A percentile compares a stretch with the other conserved stretches of the same genome.
These are phyloP conservation scores for Dynastes hyllus DNA, from an alignment of 2,888 invertebrate species.

Conservation along the genomic window DNA sequence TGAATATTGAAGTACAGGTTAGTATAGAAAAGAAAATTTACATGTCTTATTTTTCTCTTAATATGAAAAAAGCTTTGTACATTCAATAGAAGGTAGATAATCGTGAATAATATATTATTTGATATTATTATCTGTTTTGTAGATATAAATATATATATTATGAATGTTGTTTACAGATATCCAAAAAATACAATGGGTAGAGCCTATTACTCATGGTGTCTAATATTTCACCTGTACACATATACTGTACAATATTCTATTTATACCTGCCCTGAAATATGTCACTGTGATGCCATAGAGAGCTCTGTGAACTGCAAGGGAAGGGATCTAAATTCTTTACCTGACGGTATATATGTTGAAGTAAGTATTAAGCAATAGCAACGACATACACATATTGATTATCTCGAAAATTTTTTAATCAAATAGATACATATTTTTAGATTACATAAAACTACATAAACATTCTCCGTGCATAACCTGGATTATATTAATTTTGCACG, in stretches of 20 bases:
- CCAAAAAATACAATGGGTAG: slow-evolving; percentile 47
- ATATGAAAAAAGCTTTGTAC: neutral
- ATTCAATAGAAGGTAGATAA: neutral
- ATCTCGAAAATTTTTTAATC: neutral
- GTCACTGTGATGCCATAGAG: slow-evolving; percentile 52
- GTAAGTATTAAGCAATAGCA: slow-evolving; percentile 64
- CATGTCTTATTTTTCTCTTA: neutral
- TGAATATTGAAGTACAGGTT: slow-evolving; percentile 14
- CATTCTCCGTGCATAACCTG: neutral
- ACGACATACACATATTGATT: neutral
- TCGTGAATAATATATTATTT: slow-evolving; percentile 16
- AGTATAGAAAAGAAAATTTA: slow-evolving; percentile 1
- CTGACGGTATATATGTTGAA: slow-evolving; percentile 68
- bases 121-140: slow-evolving; percentile 25
- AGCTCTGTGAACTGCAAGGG: slow-evolving; percentile 53
- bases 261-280: slow-evolving; percentile 58
- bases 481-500: slow-evolving; percentile 48
- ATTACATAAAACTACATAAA: slow-evolving; percentile 2
- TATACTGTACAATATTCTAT: slow-evolving; percentile 39
- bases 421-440: neutral
- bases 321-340: slow-evolving; percentile 67
- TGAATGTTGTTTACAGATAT: slow-evolving; percentile 44
- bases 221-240: slow-evolving; percentile 30
- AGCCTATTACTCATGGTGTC: slow-evolving; percentile 48
- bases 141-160: neutral